Evolutionary conservation across 2,113 vertebrate genomes (phyloP).

Genomic region (Channa maculata): DNA sequence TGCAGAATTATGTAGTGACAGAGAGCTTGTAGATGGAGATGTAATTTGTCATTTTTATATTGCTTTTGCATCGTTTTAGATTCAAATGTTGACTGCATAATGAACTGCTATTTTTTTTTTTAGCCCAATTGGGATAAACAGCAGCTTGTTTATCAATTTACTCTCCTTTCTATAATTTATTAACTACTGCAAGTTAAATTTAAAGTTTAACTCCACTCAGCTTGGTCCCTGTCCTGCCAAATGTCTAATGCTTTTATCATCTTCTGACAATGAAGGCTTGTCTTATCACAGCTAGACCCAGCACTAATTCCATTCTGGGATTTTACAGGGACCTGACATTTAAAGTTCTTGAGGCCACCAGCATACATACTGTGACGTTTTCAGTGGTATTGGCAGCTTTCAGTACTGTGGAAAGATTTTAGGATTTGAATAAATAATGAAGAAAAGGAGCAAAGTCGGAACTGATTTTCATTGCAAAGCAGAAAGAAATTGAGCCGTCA

Average conservation of each 20-base stretch:
- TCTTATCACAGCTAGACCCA: constrained; percentile 23
- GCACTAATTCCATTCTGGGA: constrained; percentile 40
- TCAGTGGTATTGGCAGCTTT: constrained; percentile 18
- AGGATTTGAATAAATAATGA: constrained; percentile 37
- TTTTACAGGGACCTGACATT: constrained; percentile 30
- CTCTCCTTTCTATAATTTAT: constrained; percentile 21
- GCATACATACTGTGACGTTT: background rate
- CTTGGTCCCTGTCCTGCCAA: constrained; percentile 35
- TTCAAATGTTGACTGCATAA: background rate
- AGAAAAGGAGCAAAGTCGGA: background rate
- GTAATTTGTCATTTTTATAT: background rate
- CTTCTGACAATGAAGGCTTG: constrained; percentile 41
- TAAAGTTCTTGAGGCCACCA: constrained; percentile 27
- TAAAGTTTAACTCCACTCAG: constrained; percentile 50
- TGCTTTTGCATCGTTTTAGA: background rate
- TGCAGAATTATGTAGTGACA: no score
- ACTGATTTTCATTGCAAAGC: no score
- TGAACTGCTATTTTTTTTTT: background rate
- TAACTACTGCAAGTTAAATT: constrained; percentile 33
- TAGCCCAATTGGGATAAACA: constrained; percentile 1
- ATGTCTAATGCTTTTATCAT: constrained; percentile 45
- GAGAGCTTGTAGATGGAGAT: background rate
- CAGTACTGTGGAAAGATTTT: constrained; percentile 6
- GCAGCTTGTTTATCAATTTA: constrained; percentile 3
- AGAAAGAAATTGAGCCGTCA: no score